Percentiles rank a stretch among this genome's conserved stretches.
phyloP scores from a whole-genome alignment of 2,888 invertebrate species.

The Eilema sororculum region DNA sequence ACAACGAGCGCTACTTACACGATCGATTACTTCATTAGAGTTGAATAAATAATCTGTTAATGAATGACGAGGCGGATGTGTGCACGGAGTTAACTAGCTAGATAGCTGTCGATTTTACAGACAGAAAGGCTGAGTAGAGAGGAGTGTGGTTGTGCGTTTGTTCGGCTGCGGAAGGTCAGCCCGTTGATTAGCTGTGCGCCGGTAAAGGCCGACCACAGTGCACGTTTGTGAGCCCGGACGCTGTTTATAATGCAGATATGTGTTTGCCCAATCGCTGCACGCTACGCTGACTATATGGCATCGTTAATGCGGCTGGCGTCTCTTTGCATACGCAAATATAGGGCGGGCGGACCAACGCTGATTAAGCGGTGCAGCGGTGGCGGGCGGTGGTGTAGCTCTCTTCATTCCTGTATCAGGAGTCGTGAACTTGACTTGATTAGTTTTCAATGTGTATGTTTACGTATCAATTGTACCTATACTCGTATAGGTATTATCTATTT shows the following conservation, averaged over 20 bases:
- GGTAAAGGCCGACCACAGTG: conserved; percentile 86
- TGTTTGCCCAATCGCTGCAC: conserved; percentile 87
- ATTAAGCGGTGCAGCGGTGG: conserved; percentile 83
- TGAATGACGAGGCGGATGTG: conserved; percentile 45
- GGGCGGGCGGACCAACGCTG: conserved; percentile 84
- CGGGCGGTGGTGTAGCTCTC: conserved; percentile 60
- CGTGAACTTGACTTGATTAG: conserved; percentile 76
- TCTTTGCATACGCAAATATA: conserved; percentile 88
- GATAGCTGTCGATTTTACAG: conserved; percentile 59
- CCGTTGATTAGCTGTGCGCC: conserved; percentile 85
- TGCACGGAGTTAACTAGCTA: conserved; percentile 52
- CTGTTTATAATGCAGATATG: conserved; percentile 88
- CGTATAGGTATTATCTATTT: not conserved
- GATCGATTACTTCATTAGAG: conserved; percentile 46
- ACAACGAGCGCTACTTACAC: conserved; percentile 46
- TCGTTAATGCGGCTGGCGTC: conserved; percentile 86
- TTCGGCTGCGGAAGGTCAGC: conserved; percentile 83
- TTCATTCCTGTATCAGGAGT: conserved; percentile 77
- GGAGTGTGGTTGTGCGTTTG: conserved; percentile 73
- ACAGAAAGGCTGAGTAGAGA: conserved; percentile 57
- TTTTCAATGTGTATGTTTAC: conserved; percentile 60
- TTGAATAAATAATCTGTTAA: conserved; percentile 51
- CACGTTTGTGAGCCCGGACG: conserved; percentile 85
- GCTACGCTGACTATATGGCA: conserved; percentile 87
- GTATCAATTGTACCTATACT: conserved; percentile 21